Base-by-base conservation (phyloP, 92 coral and sea anemone species). In the Plumapathes pennacea region DNA sequence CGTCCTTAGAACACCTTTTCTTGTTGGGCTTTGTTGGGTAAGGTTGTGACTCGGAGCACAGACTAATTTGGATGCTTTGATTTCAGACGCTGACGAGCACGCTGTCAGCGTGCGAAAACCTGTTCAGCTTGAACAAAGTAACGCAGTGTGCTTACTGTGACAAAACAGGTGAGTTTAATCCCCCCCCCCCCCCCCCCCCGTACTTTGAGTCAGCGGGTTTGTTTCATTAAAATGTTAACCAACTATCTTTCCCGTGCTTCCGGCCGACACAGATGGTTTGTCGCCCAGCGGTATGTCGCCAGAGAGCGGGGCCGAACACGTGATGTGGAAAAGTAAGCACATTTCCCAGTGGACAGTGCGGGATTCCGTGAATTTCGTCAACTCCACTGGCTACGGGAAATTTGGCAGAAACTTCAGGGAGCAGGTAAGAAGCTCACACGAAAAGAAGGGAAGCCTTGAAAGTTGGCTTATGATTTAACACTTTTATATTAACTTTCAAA, bases 341-440 rank as follows among this genome's bases (percentile, higher is more conserved):
- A 74, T 83, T 11, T 52, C 83, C 4, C 34, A 64, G 37, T 88
- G 96, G 96, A 71, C 56, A 24, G 85, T 71, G 11, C 12, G 60
- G 25, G 90, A 88, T 2, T 89, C 83, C 0, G 80, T 73, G 13
- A 70, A 77, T 58, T 88, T 67, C 45, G 60, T 88, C 9, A 64
- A 38, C 23, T 47, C 84, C 18, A 88, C 86, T 8, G 96, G 70
- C 36, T 88, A 86, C 34, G 48, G 57, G 55, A 74, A 48, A 32
- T 88, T 83, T 47, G 83, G 86, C 3, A 52, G 71, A 22, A 72
- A 75, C 54, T 88, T 88, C 51, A 47, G 46, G 46, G 88, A 74
- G 57, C 90, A 86, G 89, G 95, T 86, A 49, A 41, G 69, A 7
- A n/a, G n/a, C n/a, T n/a, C n/a, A n/a, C n/a, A n/a, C n/a, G n/a